Evolutionary conservation across 1,140 invertebrate genomes (phyloP), one percentile per base, ranked within the genome.

Genomic region (Varroa destructor): DNA sequence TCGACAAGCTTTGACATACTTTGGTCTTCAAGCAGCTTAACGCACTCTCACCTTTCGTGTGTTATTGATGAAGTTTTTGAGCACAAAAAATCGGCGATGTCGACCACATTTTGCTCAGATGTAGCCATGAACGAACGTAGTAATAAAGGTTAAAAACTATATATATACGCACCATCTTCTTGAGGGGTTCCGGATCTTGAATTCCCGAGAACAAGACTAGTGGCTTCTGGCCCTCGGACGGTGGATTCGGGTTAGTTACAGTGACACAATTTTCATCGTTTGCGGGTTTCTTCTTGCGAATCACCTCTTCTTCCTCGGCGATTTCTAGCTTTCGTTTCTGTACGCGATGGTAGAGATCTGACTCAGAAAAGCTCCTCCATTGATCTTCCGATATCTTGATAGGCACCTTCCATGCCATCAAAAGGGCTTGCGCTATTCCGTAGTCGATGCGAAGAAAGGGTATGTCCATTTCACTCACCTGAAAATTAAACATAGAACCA

Each of bases 131-230:
- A 25, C 25, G 25, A 25, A 25, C 25, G 25, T 25, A 25, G 25
- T 25, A 25, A 25, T 25, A 25, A 25, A 25, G 25, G 25, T 25
- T 25, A 25, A 25, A 25, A 25, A 25, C 25, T 25, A 25, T 25
- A 25, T 51, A 51, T 2, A 8, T 40, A 37, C 61, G 40, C 61
- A 67, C 61, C 61, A 67, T 67, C 46, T 46, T 14, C 10, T 67
- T 67, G n/a, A 67, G 37, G 12, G 61, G 61, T 8, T 67, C 61
- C 37, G 61, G 61, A 46, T 67, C 61, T 14, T 12, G 6, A 12
- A 74, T 46, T 14, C 73, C 73, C 14, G 73, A 73, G 51, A 74
- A 74, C 43, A 74, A 1, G 2, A 74, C 67, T 25, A 74, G 42
- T 10, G 73, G 73, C 51, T 55, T 55, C n/a, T 57, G 56, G 1